Conservation (phyloP, 1,140 invertebrate genomes). For the Andricus grossulariae region DNA sequence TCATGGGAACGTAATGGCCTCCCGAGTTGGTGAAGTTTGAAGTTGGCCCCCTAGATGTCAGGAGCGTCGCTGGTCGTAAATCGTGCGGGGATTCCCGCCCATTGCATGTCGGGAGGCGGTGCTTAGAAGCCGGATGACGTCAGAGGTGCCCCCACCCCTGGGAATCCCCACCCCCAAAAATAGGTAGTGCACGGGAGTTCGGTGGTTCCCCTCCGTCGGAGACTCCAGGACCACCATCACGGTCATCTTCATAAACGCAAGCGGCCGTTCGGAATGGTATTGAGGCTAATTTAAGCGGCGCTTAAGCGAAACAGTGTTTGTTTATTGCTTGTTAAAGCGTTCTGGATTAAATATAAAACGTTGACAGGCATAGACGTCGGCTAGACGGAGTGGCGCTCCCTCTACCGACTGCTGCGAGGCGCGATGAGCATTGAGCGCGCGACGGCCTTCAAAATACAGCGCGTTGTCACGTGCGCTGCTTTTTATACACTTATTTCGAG, state of each 20-base stretch:
- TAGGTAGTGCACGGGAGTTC: neutral
- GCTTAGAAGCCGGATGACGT: constrained; percentile 62
- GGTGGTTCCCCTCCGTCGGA: constrained; percentile 59
- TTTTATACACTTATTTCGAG: constrained; percentile 7
- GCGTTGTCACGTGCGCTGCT: constrained; percentile 6
- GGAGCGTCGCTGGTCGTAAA: constrained; percentile 67
- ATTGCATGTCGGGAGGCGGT: constrained; percentile 70
- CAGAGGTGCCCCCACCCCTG: constrained; percentile 50
- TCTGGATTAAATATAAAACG: constrained; percentile 76
- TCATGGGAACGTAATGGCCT: constrained; percentile 74
- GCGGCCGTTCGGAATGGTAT: constrained; percentile 73
- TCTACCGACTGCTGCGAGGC: constrained; percentile 40
- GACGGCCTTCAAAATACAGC: constrained; percentile 41
- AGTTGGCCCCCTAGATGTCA: constrained; percentile 70
- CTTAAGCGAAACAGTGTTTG: constrained; percentile 73
- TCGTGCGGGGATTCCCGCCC: constrained; percentile 72
- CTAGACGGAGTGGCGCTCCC: constrained; percentile 75
- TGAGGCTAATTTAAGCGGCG: constrained; percentile 74
- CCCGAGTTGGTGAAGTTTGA: constrained; percentile 56
- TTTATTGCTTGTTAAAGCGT: constrained; percentile 75
- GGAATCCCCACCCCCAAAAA: neutral
- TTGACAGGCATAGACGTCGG: constrained; percentile 69
- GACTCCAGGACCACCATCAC: constrained; percentile 67
- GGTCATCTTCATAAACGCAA: constrained; percentile 74
- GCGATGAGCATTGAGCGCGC: constrained; percentile 36